These are phyloP conservation scores for Ptychoptera contaminata DNA, from an alignment of 2,888 invertebrate genomes.

Conservation along the genomic window DNA sequence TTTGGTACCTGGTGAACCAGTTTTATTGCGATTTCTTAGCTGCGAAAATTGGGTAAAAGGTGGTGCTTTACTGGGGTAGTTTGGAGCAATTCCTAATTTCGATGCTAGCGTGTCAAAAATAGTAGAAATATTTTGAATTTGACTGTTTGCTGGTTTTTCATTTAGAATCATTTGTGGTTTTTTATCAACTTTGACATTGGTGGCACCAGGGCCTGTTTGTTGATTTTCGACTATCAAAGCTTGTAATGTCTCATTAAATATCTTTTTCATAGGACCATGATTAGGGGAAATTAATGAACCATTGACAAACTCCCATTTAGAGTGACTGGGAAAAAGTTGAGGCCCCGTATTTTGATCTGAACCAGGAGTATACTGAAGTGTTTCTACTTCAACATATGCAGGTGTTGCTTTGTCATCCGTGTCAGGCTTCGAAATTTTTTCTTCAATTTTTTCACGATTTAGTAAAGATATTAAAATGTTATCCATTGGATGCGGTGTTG, in stretches of 20 bases:
- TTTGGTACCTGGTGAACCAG: no score
- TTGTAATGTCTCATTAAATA: slow-evolving; percentile 45
- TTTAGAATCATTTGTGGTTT: slow-evolving; percentile 22
- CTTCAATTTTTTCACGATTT: no score
- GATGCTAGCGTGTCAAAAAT: slow-evolving; percentile 47
- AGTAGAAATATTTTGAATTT: slow-evolving; percentile 44
- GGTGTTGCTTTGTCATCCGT: neutral
- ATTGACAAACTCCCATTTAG: slow-evolving; percentile 44
- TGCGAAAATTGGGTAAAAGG: slow-evolving; percentile 21
- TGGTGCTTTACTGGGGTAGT: slow-evolving; percentile 24
- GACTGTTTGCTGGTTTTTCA: slow-evolving; percentile 27
- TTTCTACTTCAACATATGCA: slow-evolving; percentile 19
- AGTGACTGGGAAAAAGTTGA: slow-evolving; percentile 26
- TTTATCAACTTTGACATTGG: slow-evolving; percentile 13
- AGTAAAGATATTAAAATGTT: slow-evolving; percentile 8
- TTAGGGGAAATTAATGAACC: slow-evolving; percentile 18
- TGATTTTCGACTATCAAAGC: slow-evolving; percentile 45
- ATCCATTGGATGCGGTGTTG: slow-evolving; percentile 8
- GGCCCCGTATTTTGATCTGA: neutral
- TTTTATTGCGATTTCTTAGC: no score
- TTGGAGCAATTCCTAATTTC: slow-evolving; percentile 31
- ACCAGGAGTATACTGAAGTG: slow-evolving; percentile 17
- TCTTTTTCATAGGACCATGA: slow-evolving; percentile 32
- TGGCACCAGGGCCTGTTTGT: slow-evolving; percentile 21
- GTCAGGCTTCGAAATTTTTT: neutral